Conservation (phyloP, 2,797 vertebrate species). For the Micromesistius poutassou region DNA sequence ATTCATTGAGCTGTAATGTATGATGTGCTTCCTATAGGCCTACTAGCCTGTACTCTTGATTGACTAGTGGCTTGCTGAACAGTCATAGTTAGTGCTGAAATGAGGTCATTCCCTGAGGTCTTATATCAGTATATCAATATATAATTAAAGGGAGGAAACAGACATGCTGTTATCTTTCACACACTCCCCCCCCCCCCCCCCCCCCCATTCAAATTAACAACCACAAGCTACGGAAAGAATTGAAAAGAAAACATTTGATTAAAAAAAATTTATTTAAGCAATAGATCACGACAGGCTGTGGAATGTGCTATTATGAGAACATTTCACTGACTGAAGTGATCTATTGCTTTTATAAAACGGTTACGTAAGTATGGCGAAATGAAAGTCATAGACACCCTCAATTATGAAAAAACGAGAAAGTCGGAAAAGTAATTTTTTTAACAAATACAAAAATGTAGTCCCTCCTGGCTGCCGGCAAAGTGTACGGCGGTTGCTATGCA, state of each 20-base stretch:
- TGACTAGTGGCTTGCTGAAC: background rate
- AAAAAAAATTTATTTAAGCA: no score
- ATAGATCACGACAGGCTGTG: no score
- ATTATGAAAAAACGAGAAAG: no score
- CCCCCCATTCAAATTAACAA: background rate
- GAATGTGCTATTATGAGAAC: no score
- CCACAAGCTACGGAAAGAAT: background rate
- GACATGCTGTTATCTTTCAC: background rate
- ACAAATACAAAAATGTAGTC: no score
- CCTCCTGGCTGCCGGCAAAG: no score
- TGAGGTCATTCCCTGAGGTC: background rate
- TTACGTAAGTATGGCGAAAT: no score
- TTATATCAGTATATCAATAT: background rate
- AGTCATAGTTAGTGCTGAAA: background rate
- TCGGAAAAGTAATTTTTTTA: no score
- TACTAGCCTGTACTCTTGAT: background rate
- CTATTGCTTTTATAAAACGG: no score
- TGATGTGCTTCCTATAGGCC: slow-evolving; percentile 5
- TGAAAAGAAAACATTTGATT: background rate
- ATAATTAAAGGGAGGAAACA: background rate
- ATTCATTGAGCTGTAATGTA: background rate
- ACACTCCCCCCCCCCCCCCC: background rate
- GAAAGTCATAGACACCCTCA: no score
- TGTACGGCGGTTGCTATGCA: no score
- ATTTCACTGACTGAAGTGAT: no score